These are phyloP conservation scores for Aporophyla lueneburgensis DNA, from an alignment of 2,888 invertebrate species.

Conservation along the genomic window DNA sequence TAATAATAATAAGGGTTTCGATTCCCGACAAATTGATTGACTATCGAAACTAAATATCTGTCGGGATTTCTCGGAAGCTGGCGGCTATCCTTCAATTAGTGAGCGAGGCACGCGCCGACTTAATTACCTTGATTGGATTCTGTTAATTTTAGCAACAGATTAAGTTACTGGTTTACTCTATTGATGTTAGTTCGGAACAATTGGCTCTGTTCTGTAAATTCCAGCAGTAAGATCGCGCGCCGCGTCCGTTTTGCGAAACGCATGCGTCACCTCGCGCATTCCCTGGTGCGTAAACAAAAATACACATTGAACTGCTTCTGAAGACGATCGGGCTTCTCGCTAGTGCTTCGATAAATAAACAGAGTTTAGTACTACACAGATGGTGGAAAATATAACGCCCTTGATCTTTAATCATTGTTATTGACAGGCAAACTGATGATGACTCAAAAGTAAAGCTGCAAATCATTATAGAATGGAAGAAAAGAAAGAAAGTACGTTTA, in stretches of 20 bases:
- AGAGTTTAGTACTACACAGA: conserved; percentile 30
- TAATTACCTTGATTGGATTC: conserved; percentile 29
- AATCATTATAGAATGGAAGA: conserved; percentile 11
- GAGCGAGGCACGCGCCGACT: conserved; percentile 26
- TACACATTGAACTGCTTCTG: conserved; percentile 71
- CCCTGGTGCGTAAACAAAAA: conserved; percentile 80
- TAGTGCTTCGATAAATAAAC: conserved; percentile 64
- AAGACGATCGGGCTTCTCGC: conserved; percentile 56
- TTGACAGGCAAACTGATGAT: background rate
- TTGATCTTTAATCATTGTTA: conserved; percentile 18
- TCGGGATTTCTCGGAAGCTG: conserved; percentile 23
- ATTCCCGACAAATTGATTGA: conserved; percentile 4
- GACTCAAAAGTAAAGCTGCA: background rate
- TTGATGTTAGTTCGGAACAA: conserved; percentile 43
- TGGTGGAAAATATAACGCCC: conserved; percentile 27
- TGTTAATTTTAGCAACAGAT: conserved; percentile 39
- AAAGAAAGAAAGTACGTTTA: no score
- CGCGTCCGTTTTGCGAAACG: conserved; percentile 74
- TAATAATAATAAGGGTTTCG: background rate
- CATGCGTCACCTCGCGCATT: conserved; percentile 80
- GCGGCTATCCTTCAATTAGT: conserved; percentile 41
- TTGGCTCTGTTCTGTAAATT: conserved; percentile 47
- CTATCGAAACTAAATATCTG: conserved; percentile 25
- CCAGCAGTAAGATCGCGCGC: conserved; percentile 54
- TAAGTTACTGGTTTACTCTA: conserved; percentile 31